Conservation (phyloP, 2,113 vertebrate species). For the Hucho hucho region DNA sequence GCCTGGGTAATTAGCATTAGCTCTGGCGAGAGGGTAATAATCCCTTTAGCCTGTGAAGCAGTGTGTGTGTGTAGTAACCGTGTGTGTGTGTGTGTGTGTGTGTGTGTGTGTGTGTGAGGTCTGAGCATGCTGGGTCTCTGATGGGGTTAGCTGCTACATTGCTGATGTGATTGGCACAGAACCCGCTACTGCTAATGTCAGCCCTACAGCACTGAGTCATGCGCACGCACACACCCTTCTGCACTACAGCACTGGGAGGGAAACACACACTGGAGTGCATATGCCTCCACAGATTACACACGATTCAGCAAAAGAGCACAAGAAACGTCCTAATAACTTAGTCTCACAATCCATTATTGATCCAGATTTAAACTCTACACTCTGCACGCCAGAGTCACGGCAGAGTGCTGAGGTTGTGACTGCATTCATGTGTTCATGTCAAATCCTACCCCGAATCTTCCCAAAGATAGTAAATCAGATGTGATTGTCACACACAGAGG, state of each 20-base stretch:
- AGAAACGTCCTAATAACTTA: neutral
- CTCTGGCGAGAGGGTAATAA: slow-evolving; percentile 36
- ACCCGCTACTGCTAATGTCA: neutral
- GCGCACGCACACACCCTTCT: neutral
- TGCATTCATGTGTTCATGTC: too few species aligned
- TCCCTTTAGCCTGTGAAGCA: slow-evolving; percentile 43
- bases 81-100: slow-evolving; percentile 1
- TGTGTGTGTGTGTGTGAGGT: slow-evolving; percentile 6
- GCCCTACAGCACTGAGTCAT: neutral
- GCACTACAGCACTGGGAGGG: neutral
- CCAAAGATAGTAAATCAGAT: too few species aligned
- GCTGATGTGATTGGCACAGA: neutral
- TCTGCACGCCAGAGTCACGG: too few species aligned
- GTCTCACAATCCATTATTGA: neutral
- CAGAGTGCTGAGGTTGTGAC: neutral
- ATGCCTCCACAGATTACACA: neutral
- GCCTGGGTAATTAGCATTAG: slow-evolving; percentile 50
- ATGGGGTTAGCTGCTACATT: neutral
- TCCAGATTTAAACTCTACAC: too few species aligned
- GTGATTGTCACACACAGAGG: too few species aligned
- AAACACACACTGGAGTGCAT: neutral
- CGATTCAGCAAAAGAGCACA: neutral
- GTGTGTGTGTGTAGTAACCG: neutral
- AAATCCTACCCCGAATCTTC: too few species aligned
- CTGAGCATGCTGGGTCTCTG: neutral